These are phyloP conservation scores for Drosophila falleni DNA, from an alignment of 2,888 invertebrate species.

Conservation along the genomic window DNA sequence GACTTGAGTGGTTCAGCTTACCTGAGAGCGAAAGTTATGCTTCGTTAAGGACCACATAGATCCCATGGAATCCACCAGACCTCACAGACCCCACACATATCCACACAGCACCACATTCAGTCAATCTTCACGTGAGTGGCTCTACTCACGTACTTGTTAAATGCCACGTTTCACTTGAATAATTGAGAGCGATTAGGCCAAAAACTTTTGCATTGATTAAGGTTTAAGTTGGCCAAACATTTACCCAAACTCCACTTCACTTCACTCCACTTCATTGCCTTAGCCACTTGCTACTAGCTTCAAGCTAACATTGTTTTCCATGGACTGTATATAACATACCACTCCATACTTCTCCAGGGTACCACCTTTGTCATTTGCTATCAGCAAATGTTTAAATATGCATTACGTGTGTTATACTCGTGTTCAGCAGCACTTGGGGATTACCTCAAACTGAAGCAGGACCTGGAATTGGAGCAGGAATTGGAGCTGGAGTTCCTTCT, in stretches of 20 bases:
- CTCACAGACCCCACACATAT: conserved; percentile 6
- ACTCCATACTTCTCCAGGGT: conserved; percentile 19
- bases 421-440: conserved; percentile 80
- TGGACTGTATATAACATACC: conserved; percentile 4
- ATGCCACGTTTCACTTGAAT: conserved; percentile 84
- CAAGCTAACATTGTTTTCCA: conserved; percentile 23
- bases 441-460: conserved; percentile 49
- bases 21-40: conserved; percentile 77
- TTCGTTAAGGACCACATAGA: conserved; percentile 65
- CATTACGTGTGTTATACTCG: conserved; percentile 81
- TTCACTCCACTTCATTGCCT: conserved; percentile 4
- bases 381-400: conserved; percentile 82
- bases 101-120: conserved; percentile 20
- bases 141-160: conserved; percentile 82
- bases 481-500: conserved; percentile 10
- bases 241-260: conserved; percentile 56
- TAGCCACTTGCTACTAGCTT: conserved; percentile 8
- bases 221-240: conserved; percentile 81
- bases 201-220: conserved; percentile 84
- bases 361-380: conserved; percentile 79
- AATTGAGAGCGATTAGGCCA: conserved; percentile 84
- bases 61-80: conserved; percentile 2
- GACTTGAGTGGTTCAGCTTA: conserved; percentile 64
- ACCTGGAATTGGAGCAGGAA: conserved; percentile 19
- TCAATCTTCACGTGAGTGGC: conserved; percentile 44